A percentile compares a stretch with the other conserved stretches of the same genome.
These are phyloP conservation scores for Parelbella ahira DNA, from an alignment of 2,888 invertebrate genomes.

Conservation along the genomic window DNA sequence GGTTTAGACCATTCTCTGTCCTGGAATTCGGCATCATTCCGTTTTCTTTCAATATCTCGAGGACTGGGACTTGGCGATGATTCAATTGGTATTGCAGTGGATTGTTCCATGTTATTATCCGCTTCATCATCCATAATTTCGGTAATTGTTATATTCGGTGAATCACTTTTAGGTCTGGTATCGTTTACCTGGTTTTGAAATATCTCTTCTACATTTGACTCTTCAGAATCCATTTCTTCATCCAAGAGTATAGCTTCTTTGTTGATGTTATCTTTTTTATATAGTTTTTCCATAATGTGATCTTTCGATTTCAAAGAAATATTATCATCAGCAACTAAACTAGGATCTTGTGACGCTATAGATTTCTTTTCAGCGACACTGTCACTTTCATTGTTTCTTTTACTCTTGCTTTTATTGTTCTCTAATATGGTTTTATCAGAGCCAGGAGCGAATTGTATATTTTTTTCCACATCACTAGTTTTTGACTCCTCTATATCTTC, in stretches of 20 bases:
- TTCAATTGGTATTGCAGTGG: slow-evolving; percentile 57
- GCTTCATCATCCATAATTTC: slow-evolving; percentile 68
- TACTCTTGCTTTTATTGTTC: slow-evolving; percentile 51
- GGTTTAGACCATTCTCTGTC: slow-evolving; percentile 72
- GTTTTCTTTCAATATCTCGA: slow-evolving; percentile 44
- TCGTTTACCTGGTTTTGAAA: slow-evolving; percentile 67
- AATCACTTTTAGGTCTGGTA: slow-evolving; percentile 51
- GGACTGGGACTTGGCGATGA: slow-evolving; percentile 69
- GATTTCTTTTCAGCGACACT: slow-evolving; percentile 67
- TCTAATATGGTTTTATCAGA: slow-evolving; percentile 50
- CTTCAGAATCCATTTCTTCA: slow-evolving; percentile 64
- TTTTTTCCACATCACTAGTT: slow-evolving; percentile 56
- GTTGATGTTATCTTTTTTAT: slow-evolving; percentile 52
- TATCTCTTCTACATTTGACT: slow-evolving; percentile 68
- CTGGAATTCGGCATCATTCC: slow-evolving; percentile 45
- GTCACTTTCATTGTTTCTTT: slow-evolving; percentile 68
- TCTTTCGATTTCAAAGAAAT: slow-evolving; percentile 55
- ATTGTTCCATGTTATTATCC: slow-evolving; percentile 47
- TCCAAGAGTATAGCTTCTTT: slow-evolving; percentile 62
- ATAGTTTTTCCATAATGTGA: slow-evolving; percentile 69
- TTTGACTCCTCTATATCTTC: slow-evolving; percentile 81
- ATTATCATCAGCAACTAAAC: slow-evolving; percentile 62
- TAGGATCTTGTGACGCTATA: slow-evolving; percentile 69
- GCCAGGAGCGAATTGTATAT: slow-evolving; percentile 71
- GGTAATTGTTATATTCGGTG: slow-evolving; percentile 73